phyloP scores from a whole-genome alignment of 2,888 invertebrate genomes.

The Auanema freiburgensis region DNA sequence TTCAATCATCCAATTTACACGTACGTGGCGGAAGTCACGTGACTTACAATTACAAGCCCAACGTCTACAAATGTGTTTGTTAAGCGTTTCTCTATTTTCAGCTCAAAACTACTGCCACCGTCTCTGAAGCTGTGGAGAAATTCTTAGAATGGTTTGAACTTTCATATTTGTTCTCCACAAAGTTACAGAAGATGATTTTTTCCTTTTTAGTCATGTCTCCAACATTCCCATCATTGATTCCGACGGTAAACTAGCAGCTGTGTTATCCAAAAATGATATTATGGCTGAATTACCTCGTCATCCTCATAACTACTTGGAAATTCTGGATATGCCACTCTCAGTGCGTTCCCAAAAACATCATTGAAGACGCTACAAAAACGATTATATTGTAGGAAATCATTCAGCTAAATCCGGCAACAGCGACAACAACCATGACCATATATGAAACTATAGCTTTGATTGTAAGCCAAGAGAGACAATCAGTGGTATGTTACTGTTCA shows the following conservation, averaged over 20 bases:
- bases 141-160: no score
- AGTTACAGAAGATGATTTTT: neutral
- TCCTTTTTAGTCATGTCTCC: conserved; percentile 38
- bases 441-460: conserved; percentile 44
- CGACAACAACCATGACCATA: conserved; percentile 34
- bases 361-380: neutral
- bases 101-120: no score
- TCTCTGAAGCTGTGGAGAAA: no score
- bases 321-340: conserved; percentile 43
- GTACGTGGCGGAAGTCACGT: no score
- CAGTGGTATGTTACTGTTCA: conserved; percentile 27
- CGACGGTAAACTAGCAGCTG: conserved; percentile 37
- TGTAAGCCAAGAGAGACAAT: conserved; percentile 36
- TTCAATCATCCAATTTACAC: no score
- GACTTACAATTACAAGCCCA: no score
- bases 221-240: conserved; percentile 49
- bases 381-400: neutral
- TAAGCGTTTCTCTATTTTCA: no score
- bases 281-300: conserved; percentile 46
- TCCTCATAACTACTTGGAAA: conserved; percentile 42
- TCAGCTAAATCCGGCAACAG: conserved; percentile 20
- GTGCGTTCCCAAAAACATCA: conserved; percentile 13
- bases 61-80: no score
- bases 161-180: no score
- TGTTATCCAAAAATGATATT: conserved; percentile 48